Base-by-base conservation (phyloP, 2,888 invertebrate species). In the Rotaria macrura region DNA sequence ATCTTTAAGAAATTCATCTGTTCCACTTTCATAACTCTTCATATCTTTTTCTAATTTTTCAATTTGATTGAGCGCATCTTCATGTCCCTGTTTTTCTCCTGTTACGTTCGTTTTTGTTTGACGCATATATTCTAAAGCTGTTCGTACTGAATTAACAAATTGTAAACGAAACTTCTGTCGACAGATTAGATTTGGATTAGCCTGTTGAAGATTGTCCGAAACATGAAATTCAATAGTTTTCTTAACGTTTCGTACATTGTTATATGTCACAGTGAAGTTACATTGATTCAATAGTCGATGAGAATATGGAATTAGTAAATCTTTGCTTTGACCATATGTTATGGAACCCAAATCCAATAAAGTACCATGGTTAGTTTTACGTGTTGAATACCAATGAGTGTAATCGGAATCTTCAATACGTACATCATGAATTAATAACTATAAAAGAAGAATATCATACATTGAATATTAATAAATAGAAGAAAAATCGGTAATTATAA, bases 261-360 rank as follows among this genome's bases (percentile, higher is more conserved):
- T 14, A 49, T 49, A 49, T 49, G 49, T 79, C 43, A n/a, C 40
- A 43, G 17, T 29, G 20, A 38, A 12, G 12, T 49, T 49, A 49
- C 49, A 43, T n/a, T 43, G 23, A 25, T 43, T 40, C 40, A 0
- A 20, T 2, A 43, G 79, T 49, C 17, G 10, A 43, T 43, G 23
- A 7, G 79, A 49, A 49, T 14, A 49, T 49, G 49, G 43, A 10
- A 79, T 79, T 17, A 79, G 25, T 79, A 79, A n/a, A 79, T 79
- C 79, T n/a, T 79, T 79, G 40, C 79, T 79, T 79, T 79, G 79
- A n/a, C 79, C 79, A n/a, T 43, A 79, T 43, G n/a, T 79, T 7
- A 79, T 40, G 10, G 25, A 43, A n/a, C 79, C 79, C 25, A 79
- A 25, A 43, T 79, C 25, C 43, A 79, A 79, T 43, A 25, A 43